A percentile compares a stretch with the other conserved stretches of the same genome.
phyloP scores from a whole-genome alignment of 1,140 invertebrate genomes.

The Philotrypesis tridentata region DNA sequence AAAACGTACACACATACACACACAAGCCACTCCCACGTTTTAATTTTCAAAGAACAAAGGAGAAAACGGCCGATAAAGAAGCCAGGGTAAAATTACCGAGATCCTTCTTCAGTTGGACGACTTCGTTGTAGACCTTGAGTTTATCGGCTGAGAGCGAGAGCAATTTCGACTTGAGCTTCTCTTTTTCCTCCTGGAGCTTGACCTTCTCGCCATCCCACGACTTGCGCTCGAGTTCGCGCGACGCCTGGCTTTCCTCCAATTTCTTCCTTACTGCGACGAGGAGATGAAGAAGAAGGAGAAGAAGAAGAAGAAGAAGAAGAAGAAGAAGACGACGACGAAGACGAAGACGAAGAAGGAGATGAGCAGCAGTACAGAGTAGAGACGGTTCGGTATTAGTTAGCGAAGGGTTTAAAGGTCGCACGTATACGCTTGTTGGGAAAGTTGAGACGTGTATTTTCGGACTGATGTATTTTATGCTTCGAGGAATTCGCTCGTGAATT shows the following conservation, averaged over 20 bases:
- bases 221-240: conserved; percentile 75
- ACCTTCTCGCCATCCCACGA: conserved; percentile 74
- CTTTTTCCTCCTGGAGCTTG: conserved; percentile 76
- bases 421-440: too few species aligned
- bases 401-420: not conserved
- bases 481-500: conserved; percentile 18
- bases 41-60: conserved; percentile 7
- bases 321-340: too few species aligned
- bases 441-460: not conserved
- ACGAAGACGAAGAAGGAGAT: too few species aligned
- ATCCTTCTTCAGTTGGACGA: conserved; percentile 69
- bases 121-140: conserved; percentile 69
- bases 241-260: conserved; percentile 75
- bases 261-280: conserved; percentile 72
- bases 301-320: not conserved
- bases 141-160: conserved; percentile 68
- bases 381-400: not conserved
- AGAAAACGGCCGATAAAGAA: not conserved
- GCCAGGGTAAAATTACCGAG: conserved; percentile 58
- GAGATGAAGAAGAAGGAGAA: not conserved
- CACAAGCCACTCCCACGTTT: not conserved
- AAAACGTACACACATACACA: not conserved
- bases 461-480: not conserved
- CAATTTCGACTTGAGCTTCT: conserved; percentile 76
- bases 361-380: too few species aligned